phyloP scores from a whole-genome alignment of 2,888 invertebrate species.

The Microctonus aethiopoides region DNA sequence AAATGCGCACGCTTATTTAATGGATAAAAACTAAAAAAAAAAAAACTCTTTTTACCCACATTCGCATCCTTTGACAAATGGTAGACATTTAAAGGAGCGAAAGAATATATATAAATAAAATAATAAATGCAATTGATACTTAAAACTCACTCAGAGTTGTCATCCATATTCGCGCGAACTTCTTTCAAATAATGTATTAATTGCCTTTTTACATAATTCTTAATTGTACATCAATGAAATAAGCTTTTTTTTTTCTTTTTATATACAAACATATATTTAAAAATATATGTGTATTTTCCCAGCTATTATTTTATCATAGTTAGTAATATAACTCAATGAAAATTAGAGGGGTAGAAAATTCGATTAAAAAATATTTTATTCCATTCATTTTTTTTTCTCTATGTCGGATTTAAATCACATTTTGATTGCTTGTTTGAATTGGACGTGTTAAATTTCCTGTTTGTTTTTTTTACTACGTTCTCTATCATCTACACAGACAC shows the following conservation, averaged over 20 bases:
- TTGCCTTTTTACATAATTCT: constrained; percentile 15
- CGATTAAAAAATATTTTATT: background rate
- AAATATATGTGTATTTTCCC: background rate
- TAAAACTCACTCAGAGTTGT: constrained; percentile 6
- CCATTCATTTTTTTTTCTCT: background rate
- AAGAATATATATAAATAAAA: constrained; percentile 16
- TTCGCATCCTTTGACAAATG: constrained; percentile 36
- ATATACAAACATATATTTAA: constrained; percentile 7
- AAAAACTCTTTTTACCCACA: constrained; percentile 33
- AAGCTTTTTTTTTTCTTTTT: constrained; percentile 11
- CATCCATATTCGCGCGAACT: constrained; percentile 12
- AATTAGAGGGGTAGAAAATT: background rate
- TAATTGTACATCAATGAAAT: no score
- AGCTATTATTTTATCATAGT: background rate
- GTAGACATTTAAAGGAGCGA: constrained; percentile 34
- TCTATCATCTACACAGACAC: background rate
- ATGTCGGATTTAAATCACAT: background rate
- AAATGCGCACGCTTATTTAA: constrained; percentile 32
- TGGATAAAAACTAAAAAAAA: constrained; percentile 17
- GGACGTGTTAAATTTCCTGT: background rate
- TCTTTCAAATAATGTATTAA: background rate
- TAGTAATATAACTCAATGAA: background rate
- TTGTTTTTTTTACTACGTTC: no score
- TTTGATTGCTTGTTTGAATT: background rate
- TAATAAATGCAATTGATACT: constrained; percentile 18